phyloP scores from a whole-genome alignment of 37 sponge, comb jelly and placozoan species.

The Haliclona indistincta region DNA sequence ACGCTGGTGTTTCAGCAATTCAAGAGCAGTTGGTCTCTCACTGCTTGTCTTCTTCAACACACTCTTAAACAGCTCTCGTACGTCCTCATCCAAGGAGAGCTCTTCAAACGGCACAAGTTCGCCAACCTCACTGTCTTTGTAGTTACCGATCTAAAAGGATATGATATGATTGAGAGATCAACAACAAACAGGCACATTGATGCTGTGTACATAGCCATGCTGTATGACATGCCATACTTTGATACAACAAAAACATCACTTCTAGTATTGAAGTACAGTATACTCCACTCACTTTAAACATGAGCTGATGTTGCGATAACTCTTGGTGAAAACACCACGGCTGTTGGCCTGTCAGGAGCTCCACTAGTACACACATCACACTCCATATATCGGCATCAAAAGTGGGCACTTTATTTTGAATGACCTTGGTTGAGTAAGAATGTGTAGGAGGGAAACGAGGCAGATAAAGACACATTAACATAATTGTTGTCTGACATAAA shows the following conservation, averaged over 20 bases:
- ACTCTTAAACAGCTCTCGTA: constrained; percentile 10
- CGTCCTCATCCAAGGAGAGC: background rate
- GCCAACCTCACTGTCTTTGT: constrained; percentile 27
- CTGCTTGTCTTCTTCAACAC: constrained; percentile 7
- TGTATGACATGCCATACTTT: background rate
- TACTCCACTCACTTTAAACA: constrained; percentile 19
- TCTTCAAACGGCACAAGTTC: constrained; percentile 23
- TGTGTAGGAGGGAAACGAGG: background rate
- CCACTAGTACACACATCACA: constrained; percentile 37
- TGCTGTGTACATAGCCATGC: background rate
- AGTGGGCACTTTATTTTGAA: background rate
- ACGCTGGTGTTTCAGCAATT: no score
- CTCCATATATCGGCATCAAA: constrained; percentile 58
- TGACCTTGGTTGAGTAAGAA: background rate
- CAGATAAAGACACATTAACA: no score
- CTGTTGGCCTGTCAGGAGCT: constrained; percentile 37
- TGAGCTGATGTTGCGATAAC: background rate
- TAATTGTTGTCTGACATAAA: no score
- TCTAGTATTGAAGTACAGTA: background rate
- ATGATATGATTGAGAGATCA: background rate
- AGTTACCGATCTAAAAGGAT: constrained; percentile 22
- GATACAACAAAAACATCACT: background rate
- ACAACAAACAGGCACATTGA: background rate
- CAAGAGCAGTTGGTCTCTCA: constrained; percentile 22
- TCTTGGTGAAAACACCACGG: constrained; percentile 18